A percentile compares a stretch with the other conserved stretches of the same genome.
Conservation (phyloP, 2,113 vertebrate species). For the Piprites chloris region DNA sequence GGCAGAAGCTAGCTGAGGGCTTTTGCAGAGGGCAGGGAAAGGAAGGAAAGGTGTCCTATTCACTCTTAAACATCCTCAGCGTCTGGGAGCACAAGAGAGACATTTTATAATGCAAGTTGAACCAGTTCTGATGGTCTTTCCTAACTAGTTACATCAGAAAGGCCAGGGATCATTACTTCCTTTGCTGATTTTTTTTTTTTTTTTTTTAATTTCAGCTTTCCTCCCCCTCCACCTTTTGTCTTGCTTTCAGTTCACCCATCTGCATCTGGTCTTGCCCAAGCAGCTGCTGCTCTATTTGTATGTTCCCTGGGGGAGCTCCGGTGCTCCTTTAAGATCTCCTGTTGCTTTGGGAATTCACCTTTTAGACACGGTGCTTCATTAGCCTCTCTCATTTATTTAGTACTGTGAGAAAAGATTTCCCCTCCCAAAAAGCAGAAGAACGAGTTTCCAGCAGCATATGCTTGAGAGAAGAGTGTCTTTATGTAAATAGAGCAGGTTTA, state of each 20-base stretch:
- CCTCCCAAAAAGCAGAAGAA: constrained; percentile 61
- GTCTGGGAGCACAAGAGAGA: background rate
- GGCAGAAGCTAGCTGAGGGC: background rate
- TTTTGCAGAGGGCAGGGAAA: background rate
- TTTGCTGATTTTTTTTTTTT: background rate
- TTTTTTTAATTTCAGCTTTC: background rate
- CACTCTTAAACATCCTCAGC: background rate
- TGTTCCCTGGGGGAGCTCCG: constrained; percentile 30
- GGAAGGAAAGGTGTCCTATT: background rate
- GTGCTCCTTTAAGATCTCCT: constrained; percentile 39
- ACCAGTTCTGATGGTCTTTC: background rate
- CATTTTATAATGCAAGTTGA: background rate
- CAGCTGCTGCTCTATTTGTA: constrained; percentile 43
- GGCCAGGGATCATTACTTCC: background rate
- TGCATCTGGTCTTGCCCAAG: constrained; percentile 47
- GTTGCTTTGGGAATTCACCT: constrained; percentile 66
- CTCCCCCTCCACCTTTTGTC: background rate
- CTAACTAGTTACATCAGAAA: background rate
- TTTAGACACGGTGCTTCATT: constrained; percentile 55
- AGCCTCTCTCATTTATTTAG: constrained; percentile 39
- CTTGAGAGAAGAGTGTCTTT: constrained; percentile 12
- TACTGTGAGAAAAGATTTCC: constrained; percentile 57
- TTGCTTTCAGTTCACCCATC: constrained; percentile 41
- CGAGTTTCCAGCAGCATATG: constrained; percentile 3
- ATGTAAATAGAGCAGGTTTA: constrained; percentile 46